Percentiles rank a stretch among this genome's conserved stretches.
phyloP scores from a whole-genome alignment of 2,113 vertebrate genomes.

The Menidia beryllina region DNA sequence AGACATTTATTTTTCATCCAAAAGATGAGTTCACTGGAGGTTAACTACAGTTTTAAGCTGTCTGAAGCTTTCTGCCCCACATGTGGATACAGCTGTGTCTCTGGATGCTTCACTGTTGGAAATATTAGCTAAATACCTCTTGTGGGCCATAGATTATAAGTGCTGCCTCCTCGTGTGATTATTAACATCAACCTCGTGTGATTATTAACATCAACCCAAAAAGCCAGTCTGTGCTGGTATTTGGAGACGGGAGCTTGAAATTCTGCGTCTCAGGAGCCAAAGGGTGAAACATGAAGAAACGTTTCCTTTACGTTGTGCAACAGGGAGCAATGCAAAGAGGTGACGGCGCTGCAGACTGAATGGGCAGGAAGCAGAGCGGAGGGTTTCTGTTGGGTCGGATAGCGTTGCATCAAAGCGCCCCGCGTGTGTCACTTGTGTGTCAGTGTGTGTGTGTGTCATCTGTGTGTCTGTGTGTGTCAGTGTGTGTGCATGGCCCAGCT shows the following conservation, averaged over 20 bases:
- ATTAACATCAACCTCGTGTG: too few relatives aligned
- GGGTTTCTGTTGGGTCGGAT: conserved; percentile 1
- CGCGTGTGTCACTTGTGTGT: conserved; percentile 15
- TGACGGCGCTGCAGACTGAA: not conserved
- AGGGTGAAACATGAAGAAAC: conserved; percentile 1
- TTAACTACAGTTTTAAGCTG: too few relatives aligned
- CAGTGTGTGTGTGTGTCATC: conserved; percentile 30
- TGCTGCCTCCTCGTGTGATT: too few relatives aligned
- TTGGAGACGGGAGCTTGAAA: too few relatives aligned
- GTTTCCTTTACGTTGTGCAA: conserved; percentile 6
- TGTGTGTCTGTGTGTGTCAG: conserved; percentile 30
- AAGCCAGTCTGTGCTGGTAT: too few relatives aligned
- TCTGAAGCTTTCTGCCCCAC: too few relatives aligned
- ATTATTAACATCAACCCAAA: too few relatives aligned
- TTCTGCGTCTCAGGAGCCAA: not conserved
- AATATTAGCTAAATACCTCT: too few relatives aligned
- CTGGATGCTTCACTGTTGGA: too few relatives aligned
- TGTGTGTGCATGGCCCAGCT: conserved; percentile 28
- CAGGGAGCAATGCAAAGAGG: not conserved
- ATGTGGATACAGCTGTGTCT: not conserved
- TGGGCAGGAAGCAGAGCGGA: conserved; percentile 3
- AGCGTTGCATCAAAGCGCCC: not conserved
- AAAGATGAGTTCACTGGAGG: too few relatives aligned
- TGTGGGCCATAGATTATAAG: too few relatives aligned
- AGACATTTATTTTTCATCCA: too few relatives aligned